A percentile compares a stretch with the other conserved stretches of the same genome.
Evolutionary conservation across 2,888 invertebrate species (phyloP).

Genomic region (Spicauda simplicius): DNA sequence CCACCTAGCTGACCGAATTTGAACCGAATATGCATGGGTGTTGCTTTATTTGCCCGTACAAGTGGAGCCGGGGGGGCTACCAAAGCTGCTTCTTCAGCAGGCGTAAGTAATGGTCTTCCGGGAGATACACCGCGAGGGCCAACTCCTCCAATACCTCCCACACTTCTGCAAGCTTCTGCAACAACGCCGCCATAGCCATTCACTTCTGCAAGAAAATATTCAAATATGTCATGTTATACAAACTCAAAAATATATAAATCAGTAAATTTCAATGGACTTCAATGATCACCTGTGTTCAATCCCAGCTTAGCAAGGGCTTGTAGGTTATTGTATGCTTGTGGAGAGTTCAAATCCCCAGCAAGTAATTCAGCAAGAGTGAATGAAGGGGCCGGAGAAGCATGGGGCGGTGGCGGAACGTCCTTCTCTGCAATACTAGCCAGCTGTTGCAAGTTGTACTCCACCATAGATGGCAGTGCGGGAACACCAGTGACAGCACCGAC

Average conservation of each 20-base stretch:
- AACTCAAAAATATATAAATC: not conserved
- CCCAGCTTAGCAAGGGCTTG: conserved; percentile 96
- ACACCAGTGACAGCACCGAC: conserved; percentile 65
- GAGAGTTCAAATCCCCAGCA: conserved; percentile 88
- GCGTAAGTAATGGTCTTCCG: conserved; percentile 71
- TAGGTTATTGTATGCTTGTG: conserved; percentile 93
- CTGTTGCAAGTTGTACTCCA: conserved; percentile 94
- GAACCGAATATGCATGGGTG: conserved; percentile 94
- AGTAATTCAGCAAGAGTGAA: conserved; percentile 92
- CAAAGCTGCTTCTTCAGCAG: conserved; percentile 74
- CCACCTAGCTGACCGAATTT: conserved; percentile 98
- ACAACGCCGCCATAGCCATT: conserved; percentile 76
- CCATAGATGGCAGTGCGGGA: conserved; percentile 87
- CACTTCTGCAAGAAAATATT: conserved; percentile 64
- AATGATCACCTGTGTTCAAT: conserved; percentile 85
- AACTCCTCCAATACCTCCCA: conserved; percentile 77
- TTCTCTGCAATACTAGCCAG: conserved; percentile 92
- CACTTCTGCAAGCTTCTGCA: conserved; percentile 47
- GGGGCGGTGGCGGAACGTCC: conserved; percentile 80
- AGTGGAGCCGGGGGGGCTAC: conserved; percentile 81
- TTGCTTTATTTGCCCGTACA: conserved; percentile 89
- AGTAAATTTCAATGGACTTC: conserved; percentile 42
- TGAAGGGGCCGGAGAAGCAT: conserved; percentile 86
- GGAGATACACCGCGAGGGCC: conserved; percentile 84
- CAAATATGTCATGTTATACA: not conserved